Evolutionary conservation across 2,797 vertebrate species (phyloP), one percentile per base, ranked within the genome.

Genomic region (Spinibarbus caldwelli): DNA sequence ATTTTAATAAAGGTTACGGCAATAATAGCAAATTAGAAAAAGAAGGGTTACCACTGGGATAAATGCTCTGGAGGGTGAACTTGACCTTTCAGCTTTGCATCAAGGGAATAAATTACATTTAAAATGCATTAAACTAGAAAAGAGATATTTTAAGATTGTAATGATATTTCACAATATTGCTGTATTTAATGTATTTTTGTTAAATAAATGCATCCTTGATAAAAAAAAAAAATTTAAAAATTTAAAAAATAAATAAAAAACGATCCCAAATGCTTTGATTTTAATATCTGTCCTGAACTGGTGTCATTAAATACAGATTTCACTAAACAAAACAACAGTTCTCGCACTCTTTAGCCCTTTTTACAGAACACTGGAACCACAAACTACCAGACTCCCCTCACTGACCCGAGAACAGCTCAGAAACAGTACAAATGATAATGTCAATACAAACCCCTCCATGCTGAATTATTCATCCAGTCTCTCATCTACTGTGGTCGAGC

Each of bases 391-490:
- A 47, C 12, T 76, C 57, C 21, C 67, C 71, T 85, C 64, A 78
- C 72, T 68, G 52, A 85, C 82, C 85, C n/a, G 87, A 89, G 85
- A 90, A 87, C 91, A 87, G 86, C 89, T 89, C 87, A 90, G 85
- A 89, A 90, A 89, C 84, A 88, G 88, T 92, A 93, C 91, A 85
- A 90, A 94, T 92, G 89, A 89, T 80, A 19, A 3, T 93, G 95
- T 92, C 94, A 92, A 94, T 93, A 94, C 92, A 92, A 90, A 86
- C 82, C 85, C 86, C 89, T 89, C 84, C 86, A 87, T 94, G 93
- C 92, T 94, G 93, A 93, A 95, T 94, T 91, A 90, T 91, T 91
- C 87, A 89, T 93, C 92, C 89, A 91, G 89, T 86, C 86, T 87
- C 85, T 91, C 91, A 94, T 95, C 92, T 90, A 91, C 93, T 92